These are phyloP conservation scores for Craterocephalus amniculus DNA, from an alignment of 2,797 vertebrate genomes.

Conservation along the genomic window DNA sequence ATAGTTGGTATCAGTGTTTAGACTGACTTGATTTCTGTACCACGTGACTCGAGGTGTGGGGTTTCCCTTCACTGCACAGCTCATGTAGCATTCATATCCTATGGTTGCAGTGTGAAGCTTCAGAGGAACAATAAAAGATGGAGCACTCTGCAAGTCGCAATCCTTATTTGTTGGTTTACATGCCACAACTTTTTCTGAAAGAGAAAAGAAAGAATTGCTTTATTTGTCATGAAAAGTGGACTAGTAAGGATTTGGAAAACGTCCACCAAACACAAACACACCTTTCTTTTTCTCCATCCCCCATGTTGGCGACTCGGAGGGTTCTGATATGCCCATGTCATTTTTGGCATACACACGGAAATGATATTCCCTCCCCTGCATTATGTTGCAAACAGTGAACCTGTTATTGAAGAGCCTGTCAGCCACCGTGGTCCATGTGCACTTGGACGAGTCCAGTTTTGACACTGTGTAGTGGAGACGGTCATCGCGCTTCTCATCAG, in stretches of 20 bases:
- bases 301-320: constrained; percentile 89
- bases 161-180: constrained; percentile 67
- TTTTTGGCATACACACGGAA: constrained; percentile 91
- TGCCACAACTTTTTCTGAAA: constrained; percentile 78
- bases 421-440: constrained; percentile 81
- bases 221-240: neutral
- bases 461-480: constrained; percentile 86
- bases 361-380: constrained; percentile 86
- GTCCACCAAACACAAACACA: constrained; percentile 44
- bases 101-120: constrained; percentile 85
- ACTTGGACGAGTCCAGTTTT: constrained; percentile 81
- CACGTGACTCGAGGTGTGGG: constrained; percentile 86
- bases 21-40: constrained; percentile 84
- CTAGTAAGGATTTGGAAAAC: neutral
- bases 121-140: constrained; percentile 84
- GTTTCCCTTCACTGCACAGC: constrained; percentile 87
- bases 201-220: neutral
- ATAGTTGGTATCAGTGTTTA: constrained; percentile 81
- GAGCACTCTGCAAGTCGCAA: constrained; percentile 78
- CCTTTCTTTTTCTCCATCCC: constrained; percentile 78
- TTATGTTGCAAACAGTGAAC: constrained; percentile 84
- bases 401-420: constrained; percentile 88
- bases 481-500: constrained; percentile 83
- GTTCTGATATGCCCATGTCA: constrained; percentile 83
- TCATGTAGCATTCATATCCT: constrained; percentile 90